These are phyloP conservation scores for Andrena fulva DNA, from an alignment of 2,888 invertebrate genomes.

Conservation along the genomic window DNA sequence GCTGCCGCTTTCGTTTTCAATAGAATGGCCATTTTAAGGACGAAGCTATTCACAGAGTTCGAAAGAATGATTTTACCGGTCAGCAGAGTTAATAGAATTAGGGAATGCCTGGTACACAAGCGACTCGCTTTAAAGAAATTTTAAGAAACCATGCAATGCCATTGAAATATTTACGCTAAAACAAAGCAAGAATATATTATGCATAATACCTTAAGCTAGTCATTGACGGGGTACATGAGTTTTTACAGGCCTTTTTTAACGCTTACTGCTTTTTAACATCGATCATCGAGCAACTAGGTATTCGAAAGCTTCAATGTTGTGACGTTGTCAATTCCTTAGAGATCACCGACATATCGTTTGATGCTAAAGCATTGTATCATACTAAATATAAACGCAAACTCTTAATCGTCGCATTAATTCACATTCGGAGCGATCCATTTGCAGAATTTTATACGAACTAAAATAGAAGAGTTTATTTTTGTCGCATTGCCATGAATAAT, in stretches of 20 bases:
- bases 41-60: neutral
- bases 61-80: neutral
- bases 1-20: neutral
- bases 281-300: slow-evolving; percentile 16
- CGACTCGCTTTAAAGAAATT: slow-evolving; percentile 38
- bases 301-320: slow-evolving; percentile 11
- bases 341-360: slow-evolving; percentile 23
- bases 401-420: slow-evolving; percentile 18
- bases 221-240: slow-evolving; percentile 78
- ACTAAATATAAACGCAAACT: neutral
- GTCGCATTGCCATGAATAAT: slow-evolving; percentile 13
- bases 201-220: slow-evolving; percentile 82
- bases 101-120: slow-evolving; percentile 15
- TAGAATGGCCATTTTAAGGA: slow-evolving; percentile 24
- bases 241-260: slow-evolving; percentile 72
- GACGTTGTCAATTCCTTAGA: slow-evolving; percentile 19
- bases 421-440: slow-evolving; percentile 11
- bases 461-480: neutral
- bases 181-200: slow-evolving; percentile 71
- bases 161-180: slow-evolving; percentile 55
- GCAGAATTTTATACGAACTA: slow-evolving; percentile 29
- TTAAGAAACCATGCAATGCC: slow-evolving; percentile 60
- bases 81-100: slow-evolving; percentile 25
- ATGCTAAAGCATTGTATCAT: slow-evolving; percentile 15
- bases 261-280: slow-evolving; percentile 30